Conservation (phyloP, 2,888 invertebrate species). For the Spodoptera picta region DNA sequence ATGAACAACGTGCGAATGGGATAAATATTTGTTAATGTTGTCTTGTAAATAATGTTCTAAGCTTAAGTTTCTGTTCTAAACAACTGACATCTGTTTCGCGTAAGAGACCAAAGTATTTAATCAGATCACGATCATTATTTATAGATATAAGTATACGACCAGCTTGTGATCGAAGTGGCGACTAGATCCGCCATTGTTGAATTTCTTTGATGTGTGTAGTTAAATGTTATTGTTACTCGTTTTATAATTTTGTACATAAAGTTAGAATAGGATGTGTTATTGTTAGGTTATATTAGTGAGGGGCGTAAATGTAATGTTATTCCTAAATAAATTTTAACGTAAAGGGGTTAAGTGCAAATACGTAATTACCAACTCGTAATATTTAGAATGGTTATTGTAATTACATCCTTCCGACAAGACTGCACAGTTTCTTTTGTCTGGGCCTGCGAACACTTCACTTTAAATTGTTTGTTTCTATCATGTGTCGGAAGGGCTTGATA, state of each 20-base stretch:
- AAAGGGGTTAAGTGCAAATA: slow-evolving; percentile 66
- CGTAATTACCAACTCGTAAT: slow-evolving; percentile 54
- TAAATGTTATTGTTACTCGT: slow-evolving; percentile 67
- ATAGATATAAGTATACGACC: slow-evolving; percentile 46
- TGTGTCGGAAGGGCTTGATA: slow-evolving; percentile 31
- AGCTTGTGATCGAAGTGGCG: slow-evolving; percentile 44
- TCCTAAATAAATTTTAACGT: slow-evolving; percentile 42
- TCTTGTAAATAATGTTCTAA: slow-evolving; percentile 59
- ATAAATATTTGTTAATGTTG: slow-evolving; percentile 49
- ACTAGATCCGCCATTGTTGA: slow-evolving; percentile 35
- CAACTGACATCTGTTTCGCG: slow-evolving; percentile 50
- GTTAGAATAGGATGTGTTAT: slow-evolving; percentile 53
- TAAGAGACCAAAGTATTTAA: slow-evolving; percentile 63
- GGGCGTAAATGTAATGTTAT: slow-evolving; percentile 44
- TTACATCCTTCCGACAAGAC: slow-evolving; percentile 34
- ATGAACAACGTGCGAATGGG: slow-evolving; percentile 73
- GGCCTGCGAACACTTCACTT: slow-evolving; percentile 22
- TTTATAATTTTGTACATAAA: slow-evolving; percentile 73
- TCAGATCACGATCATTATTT: slow-evolving; percentile 48
- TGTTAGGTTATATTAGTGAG: slow-evolving; percentile 42
- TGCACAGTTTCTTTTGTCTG: slow-evolving; percentile 26
- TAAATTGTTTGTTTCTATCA: slow-evolving; percentile 29
- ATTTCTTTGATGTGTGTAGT: slow-evolving; percentile 43
- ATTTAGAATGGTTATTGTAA: slow-evolving; percentile 36
- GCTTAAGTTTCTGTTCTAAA: slow-evolving; percentile 46